A percentile compares a stretch with the other conserved stretches of the same genome.
Evolutionary conservation across 2,888 invertebrate genomes (phyloP).

Genomic region (Habrosyne pyritoides): DNA sequence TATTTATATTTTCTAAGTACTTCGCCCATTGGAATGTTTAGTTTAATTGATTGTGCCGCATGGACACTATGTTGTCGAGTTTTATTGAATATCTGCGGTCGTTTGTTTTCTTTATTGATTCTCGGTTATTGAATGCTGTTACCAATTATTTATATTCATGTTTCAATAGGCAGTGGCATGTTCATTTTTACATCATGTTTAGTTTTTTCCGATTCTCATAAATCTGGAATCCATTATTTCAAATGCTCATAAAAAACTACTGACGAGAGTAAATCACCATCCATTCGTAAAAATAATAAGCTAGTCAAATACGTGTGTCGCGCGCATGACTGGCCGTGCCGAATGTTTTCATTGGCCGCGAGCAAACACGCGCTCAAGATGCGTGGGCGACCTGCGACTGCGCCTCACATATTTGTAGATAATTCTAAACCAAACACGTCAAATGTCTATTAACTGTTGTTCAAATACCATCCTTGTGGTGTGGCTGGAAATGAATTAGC

Average conservation of each 20-base stretch:
- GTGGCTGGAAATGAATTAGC: neutral
- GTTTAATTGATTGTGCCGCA: neutral
- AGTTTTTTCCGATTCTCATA: too few relatives aligned
- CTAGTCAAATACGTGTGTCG: neutral
- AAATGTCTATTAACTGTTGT: conserved; percentile 27
- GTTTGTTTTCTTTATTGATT: neutral
- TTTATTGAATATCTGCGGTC: neutral
- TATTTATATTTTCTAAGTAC: neutral
- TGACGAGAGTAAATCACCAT: neutral
- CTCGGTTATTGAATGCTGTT: neutral
- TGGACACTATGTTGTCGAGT: neutral
- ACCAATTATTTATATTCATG: conserved; percentile 1
- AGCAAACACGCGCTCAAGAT: neutral
- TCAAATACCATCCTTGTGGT: neutral
- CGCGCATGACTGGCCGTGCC: neutral
- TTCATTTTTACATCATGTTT: neutral
- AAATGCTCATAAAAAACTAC: conserved; percentile 1
- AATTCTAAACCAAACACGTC: conserved; percentile 31
- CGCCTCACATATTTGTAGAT: conserved; percentile 15
- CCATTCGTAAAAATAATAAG: neutral
- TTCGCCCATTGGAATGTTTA: neutral
- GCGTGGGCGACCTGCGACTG: conserved; percentile 13
- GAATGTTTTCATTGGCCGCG: neutral
- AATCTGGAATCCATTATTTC: too few relatives aligned
- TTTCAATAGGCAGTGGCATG: neutral